These are phyloP conservation scores for Tangara arthus DNA, from an alignment of 2,797 vertebrate genomes.

Conservation along the genomic window DNA sequence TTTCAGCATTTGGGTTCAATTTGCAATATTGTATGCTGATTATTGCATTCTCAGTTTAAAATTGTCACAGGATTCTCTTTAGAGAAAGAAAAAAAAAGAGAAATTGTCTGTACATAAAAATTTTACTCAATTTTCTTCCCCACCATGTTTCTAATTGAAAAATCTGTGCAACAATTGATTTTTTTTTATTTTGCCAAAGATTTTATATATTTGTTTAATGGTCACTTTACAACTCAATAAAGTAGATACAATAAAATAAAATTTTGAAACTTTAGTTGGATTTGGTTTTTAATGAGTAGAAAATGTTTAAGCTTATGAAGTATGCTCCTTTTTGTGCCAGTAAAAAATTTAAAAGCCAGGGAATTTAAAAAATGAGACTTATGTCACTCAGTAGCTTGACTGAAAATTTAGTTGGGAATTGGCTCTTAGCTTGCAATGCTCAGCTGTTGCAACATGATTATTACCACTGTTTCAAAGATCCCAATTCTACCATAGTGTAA, in stretches of 20 bases:
- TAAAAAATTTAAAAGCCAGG: background rate
- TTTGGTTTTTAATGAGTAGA: background rate
- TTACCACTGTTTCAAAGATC: background rate
- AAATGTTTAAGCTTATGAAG: background rate
- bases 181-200: background rate
- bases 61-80: background rate
- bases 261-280: background rate
- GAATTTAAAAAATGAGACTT: background rate
- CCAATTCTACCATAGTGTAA: background rate
- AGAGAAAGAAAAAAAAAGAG: background rate
- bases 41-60: background rate
- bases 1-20: background rate
- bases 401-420: background rate
- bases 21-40: background rate
- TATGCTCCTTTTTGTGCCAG: background rate
- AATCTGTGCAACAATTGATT: background rate
- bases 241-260: background rate
- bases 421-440: background rate
- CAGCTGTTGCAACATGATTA: background rate
- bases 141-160: background rate
- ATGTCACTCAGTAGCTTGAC: background rate
- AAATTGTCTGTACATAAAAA: background rate
- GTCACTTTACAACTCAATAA: background rate
- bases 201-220: background rate
- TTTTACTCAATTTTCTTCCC: background rate